Percentiles rank a stretch among this genome's conserved stretches.
phyloP scores from a whole-genome alignment of 2,113 vertebrate species.

The Cranoglanis bouderius region DNA sequence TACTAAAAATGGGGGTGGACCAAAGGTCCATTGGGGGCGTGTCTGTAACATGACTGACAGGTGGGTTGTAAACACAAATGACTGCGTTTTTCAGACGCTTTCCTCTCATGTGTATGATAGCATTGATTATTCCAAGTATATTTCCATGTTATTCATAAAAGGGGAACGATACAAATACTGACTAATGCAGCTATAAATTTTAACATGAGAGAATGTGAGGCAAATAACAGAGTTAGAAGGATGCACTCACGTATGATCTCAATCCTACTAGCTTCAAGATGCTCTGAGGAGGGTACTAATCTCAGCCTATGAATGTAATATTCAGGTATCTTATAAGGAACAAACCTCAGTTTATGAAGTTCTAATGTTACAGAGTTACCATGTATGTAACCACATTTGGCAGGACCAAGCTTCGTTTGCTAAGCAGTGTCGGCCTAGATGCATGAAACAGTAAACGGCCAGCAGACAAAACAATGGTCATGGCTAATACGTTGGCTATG shows the following conservation, averaged over 20 bases:
- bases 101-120: not conserved
- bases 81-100: not conserved
- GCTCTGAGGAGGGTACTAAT: not conserved
- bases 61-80: not conserved
- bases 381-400: not conserved
- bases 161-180: not conserved
- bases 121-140: not conserved
- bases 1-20: not conserved
- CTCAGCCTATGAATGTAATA: not conserved
- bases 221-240: not conserved
- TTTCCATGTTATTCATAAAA: not conserved
- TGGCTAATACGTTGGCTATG: slow-evolving; percentile 5
- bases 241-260: not conserved
- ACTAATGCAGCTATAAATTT: not conserved
- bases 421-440: not conserved
- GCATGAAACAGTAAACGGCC: slow-evolving; percentile 26
- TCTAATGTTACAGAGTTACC: not conserved
- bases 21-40: not conserved
- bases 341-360: not conserved
- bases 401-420: not conserved
- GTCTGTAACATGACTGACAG: not conserved
- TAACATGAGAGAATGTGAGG: not conserved
- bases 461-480: slow-evolving; percentile 10
- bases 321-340: not conserved
- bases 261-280: not conserved